These are phyloP conservation scores for Bagarius yarrelli DNA, from an alignment of 2,113 vertebrate genomes.

Conservation along the genomic window DNA sequence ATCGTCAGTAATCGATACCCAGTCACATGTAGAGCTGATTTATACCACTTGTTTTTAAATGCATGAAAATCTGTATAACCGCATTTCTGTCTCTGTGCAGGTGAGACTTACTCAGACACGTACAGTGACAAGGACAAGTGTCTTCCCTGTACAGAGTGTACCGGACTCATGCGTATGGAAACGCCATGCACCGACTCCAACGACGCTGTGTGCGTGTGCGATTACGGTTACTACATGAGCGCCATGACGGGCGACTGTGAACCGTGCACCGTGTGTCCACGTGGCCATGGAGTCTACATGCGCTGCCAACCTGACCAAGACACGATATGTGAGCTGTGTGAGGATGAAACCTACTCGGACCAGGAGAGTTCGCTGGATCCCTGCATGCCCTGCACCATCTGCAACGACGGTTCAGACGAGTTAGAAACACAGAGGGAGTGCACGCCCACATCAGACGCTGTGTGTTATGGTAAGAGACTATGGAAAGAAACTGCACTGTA, in stretches of 20 bases:
- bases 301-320: slow-evolving; percentile 79
- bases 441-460: slow-evolving; percentile 71
- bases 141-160: slow-evolving; percentile 80
- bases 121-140: slow-evolving; percentile 85
- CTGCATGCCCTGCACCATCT: slow-evolving; percentile 91
- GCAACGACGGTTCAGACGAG: slow-evolving; percentile 80
- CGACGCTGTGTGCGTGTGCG: slow-evolving; percentile 84
- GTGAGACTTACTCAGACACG: slow-evolving; percentile 86
- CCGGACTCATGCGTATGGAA: slow-evolving; percentile 84
- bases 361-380: slow-evolving; percentile 90
- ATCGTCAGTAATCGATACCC: too few species aligned
- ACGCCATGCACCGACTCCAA: slow-evolving; percentile 95
- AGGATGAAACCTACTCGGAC: slow-evolving; percentile 84
- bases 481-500: background rate
- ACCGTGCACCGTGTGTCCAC: slow-evolving; percentile 79
- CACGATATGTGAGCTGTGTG: slow-evolving; percentile 87
- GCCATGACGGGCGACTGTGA: slow-evolving; percentile 64
- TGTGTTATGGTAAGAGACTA: slow-evolving; percentile 81
- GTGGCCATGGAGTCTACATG: slow-evolving; percentile 78
- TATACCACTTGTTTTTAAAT: background rate
- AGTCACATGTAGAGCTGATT: too few species aligned
- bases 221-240: slow-evolving; percentile 82
- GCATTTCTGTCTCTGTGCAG: slow-evolving; percentile 55
- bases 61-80: background rate
- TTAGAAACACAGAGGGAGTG: slow-evolving; percentile 68